These are phyloP conservation scores for Ammospiza nelsoni DNA, from an alignment of 2,113 vertebrate species.

Conservation along the genomic window DNA sequence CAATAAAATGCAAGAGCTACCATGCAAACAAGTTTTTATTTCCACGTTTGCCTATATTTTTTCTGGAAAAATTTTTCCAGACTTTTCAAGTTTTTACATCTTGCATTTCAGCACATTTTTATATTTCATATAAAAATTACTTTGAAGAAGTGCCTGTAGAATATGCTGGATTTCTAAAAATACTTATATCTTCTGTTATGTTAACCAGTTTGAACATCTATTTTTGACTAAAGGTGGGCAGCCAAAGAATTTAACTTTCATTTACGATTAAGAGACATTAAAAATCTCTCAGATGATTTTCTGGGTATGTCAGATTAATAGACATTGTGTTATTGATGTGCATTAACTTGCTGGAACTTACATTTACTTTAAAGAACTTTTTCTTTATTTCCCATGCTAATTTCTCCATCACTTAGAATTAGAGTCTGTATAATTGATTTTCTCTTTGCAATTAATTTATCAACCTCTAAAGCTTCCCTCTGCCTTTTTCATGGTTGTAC, in stretches of 20 bases:
- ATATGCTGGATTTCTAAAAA: constrained; percentile 19
- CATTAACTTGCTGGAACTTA: background rate
- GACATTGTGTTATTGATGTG: background rate
- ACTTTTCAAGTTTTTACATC: background rate
- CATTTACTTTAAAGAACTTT: background rate
- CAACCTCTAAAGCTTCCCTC: background rate
- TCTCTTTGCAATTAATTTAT: background rate
- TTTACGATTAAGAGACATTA: background rate
- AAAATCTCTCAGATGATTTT: background rate
- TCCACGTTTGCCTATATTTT: background rate
- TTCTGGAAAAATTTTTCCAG: background rate
- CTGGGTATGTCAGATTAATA: background rate
- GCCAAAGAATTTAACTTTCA: background rate
- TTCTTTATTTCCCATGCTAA: background rate
- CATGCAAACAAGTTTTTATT: background rate
- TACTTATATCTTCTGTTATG: background rate
- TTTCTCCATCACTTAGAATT: background rate
- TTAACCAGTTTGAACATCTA: constrained; percentile 1
- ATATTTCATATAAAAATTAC: constrained; percentile 23
- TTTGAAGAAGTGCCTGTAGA: background rate
- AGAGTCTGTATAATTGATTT: background rate
- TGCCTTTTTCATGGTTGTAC: background rate
- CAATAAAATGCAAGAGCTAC: background rate
- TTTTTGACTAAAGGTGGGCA: constrained; percentile 1
- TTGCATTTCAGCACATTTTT: constrained; percentile 3